Conservation (phyloP, 2,113 vertebrate species). For the Propithecus coquereli region DNA sequence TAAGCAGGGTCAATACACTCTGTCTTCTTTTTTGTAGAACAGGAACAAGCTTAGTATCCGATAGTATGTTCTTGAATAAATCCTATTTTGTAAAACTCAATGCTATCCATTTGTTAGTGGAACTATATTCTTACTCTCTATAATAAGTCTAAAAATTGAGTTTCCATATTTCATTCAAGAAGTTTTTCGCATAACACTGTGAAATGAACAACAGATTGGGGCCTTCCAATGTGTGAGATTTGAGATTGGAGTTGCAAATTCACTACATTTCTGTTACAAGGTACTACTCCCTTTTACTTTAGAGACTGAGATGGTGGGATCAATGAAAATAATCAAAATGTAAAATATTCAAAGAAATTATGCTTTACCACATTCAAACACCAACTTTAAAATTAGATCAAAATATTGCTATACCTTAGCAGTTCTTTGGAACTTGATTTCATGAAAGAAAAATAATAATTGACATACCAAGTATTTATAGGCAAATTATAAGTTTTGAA, state of each 20-base stretch:
- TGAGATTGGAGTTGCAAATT: slow-evolving; percentile 23
- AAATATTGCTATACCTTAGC: not conserved
- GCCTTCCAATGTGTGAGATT: slow-evolving; percentile 7
- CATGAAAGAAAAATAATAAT: slow-evolving; percentile 29
- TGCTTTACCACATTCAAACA: not conserved
- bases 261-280: not conserved
- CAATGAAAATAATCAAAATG: not conserved
- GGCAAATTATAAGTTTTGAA: not conserved
- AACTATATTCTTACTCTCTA: not conserved
- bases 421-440: not conserved
- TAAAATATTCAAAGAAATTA: not conserved
- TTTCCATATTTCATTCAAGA: slow-evolving; percentile 50
- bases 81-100: not conserved
- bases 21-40: not conserved
- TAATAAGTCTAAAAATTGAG: slow-evolving; percentile 28
- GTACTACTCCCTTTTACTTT: not conserved
- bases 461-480: not conserved
- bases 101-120: not conserved
- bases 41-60: not conserved
- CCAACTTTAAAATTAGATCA: not conserved
- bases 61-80: not conserved
- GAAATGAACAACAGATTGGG: slow-evolving; percentile 17
- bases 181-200: slow-evolving; percentile 5
- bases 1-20: not conserved
- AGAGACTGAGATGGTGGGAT: not conserved